Percentiles rank a stretch among this genome's conserved stretches.
phyloP scores from a whole-genome alignment of 2,113 vertebrate species.

The Thoracochromis brauschi region DNA sequence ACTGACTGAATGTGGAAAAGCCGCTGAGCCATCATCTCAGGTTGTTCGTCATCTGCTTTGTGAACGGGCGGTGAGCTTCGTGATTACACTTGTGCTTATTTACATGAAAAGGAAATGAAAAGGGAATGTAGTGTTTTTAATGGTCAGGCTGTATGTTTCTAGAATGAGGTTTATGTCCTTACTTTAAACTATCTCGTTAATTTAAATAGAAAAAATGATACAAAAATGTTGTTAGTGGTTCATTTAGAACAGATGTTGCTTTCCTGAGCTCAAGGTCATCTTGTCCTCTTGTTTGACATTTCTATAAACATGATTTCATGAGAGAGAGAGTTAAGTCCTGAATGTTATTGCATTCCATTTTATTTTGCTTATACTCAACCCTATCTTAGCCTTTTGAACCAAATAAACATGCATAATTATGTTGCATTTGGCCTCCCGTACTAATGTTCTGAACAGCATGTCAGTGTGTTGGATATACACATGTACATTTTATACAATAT shows the following conservation, averaged over 20 bases:
- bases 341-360: not conserved
- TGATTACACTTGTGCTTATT: not conserved
- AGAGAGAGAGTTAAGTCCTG: rapidly evolving
- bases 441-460: not conserved
- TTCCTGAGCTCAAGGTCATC: not conserved
- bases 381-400: not conserved
- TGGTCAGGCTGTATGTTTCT: not conserved
- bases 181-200: not conserved
- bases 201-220: not conserved
- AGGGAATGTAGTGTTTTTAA: not conserved
- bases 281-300: not conserved
- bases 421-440: not conserved
- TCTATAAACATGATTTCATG: not conserved
- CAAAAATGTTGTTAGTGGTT: not conserved
- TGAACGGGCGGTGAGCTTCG: rapidly evolving
- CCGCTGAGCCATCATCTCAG: not conserved
- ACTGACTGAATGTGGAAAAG: not conserved
- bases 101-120: not conserved
- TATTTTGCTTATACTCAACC: not conserved
- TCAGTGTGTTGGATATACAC: not conserved
- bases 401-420: not conserved
- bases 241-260: not conserved
- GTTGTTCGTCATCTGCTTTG: not conserved
- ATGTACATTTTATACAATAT: not conserved
- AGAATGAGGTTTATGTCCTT: not conserved